These are phyloP conservation scores for Drosophila macrospina DNA, from an alignment of 2,888 invertebrate species.

Conservation along the genomic window DNA sequence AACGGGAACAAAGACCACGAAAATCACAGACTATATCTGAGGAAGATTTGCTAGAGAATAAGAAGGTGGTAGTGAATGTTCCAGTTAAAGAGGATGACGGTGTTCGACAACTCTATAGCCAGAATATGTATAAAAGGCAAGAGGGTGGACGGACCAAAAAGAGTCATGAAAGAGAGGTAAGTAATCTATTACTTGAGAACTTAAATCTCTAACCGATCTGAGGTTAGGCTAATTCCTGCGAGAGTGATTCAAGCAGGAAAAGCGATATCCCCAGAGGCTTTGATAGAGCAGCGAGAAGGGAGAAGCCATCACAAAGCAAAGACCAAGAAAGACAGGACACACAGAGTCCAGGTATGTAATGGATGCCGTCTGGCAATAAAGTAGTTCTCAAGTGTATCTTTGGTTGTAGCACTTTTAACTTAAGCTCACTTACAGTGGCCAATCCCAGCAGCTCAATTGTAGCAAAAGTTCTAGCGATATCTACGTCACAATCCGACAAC, in stretches of 20 bases:
- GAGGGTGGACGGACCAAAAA: conserved; percentile 24
- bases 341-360: conserved; percentile 12
- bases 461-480: background rate
- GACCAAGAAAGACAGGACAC: background rate
- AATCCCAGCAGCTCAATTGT: background rate
- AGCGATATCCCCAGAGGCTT: background rate
- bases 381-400: background rate
- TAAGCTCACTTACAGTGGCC: conserved; percentile 4
- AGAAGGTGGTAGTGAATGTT: background rate
- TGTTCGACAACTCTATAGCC: background rate
- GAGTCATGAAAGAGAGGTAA: conserved; percentile 12
- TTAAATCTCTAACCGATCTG: background rate
- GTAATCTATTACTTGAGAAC: background rate
- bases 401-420: background rate
- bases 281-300: background rate
- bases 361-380: background rate
- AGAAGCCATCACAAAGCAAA: background rate
- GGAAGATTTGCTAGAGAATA: background rate
- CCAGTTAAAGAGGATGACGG: conserved; percentile 11
- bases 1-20: conserved; percentile 1
- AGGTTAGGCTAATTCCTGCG: conserved; percentile 11
- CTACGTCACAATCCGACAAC: background rate
- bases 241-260: conserved; percentile 9
- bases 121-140: conserved; percentile 26
- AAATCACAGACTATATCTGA: background rate